Evolutionary conservation across 2,888 invertebrate species (phyloP).

Genomic region (Colletes collaris): DNA sequence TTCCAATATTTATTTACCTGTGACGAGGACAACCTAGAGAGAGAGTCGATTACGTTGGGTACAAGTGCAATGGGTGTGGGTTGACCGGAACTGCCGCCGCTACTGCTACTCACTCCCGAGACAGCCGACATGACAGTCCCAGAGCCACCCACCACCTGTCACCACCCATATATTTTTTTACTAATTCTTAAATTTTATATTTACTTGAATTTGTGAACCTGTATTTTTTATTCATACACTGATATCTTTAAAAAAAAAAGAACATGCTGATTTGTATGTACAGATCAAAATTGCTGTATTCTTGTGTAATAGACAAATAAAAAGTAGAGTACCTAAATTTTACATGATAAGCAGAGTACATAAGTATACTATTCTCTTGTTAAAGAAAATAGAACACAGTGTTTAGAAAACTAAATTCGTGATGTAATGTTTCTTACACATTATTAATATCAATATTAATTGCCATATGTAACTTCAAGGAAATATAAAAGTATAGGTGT

Average conservation of each 20-base stretch:
- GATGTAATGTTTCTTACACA: conserved; percentile 1
- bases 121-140: conserved; percentile 82
- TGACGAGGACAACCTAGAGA: conserved; percentile 80
- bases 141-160: conserved; percentile 84
- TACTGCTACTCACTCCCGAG: conserved; percentile 83
- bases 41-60: conserved; percentile 84
- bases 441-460: background rate
- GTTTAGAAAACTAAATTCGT: background rate
- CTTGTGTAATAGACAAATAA: background rate
- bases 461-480: background rate
- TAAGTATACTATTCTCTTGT: background rate
- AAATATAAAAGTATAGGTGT: conserved; percentile 14
- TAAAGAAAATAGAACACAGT: background rate
- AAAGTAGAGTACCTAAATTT: background rate
- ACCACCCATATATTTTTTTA: conserved; percentile 79
- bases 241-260: background rate
- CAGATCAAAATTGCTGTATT: conserved; percentile 1
- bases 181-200: conserved; percentile 76
- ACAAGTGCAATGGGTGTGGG: conserved; percentile 84
- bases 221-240: conserved; percentile 17
- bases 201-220: conserved; percentile 52
- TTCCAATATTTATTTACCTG: conserved; percentile 78
- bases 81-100: conserved; percentile 82
- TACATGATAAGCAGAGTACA: background rate
- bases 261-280: background rate